phyloP scores from a whole-genome alignment of 2,888 invertebrate species.

The Poecilobothrus nobilitatus region DNA sequence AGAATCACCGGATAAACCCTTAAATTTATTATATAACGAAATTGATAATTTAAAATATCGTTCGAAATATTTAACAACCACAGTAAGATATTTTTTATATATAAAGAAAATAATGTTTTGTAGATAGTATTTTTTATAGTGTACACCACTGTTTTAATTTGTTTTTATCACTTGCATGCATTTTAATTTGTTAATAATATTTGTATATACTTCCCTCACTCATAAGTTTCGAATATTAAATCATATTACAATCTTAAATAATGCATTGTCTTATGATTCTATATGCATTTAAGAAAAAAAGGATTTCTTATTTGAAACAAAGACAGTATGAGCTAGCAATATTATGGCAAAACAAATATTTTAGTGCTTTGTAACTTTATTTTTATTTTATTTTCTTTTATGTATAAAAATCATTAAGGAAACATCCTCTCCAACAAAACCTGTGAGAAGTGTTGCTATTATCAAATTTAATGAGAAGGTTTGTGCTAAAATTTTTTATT shows the following conservation, averaged over 20 bases:
- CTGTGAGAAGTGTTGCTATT: conserved; percentile 42
- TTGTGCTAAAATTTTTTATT: conserved; percentile 16
- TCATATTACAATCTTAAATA: too few species aligned
- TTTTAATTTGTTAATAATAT: too few species aligned
- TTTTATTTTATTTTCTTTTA: conserved; percentile 6
- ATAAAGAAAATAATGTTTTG: conserved; percentile 30
- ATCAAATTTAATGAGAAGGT: conserved; percentile 49
- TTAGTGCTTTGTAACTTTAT: conserved; percentile 6
- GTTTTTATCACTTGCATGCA: too few species aligned
- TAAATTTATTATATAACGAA: conserved; percentile 61
- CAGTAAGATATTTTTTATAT: conserved; percentile 24
- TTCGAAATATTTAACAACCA: conserved; percentile 10
- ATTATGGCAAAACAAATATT: conserved; percentile 6
- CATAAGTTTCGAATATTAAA: too few species aligned
- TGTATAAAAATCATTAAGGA: not conserved
- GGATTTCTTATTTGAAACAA: too few species aligned
- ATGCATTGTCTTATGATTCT: too few species aligned
- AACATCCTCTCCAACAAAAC: conserved; percentile 9
- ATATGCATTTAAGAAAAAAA: too few species aligned
- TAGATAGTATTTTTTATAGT: too few species aligned
- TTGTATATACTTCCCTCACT: too few species aligned
- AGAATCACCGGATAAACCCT: conserved; percentile 62
- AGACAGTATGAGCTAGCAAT: conserved; percentile 26
- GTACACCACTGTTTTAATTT: too few species aligned
- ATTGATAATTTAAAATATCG: conserved; percentile 54